A percentile compares a stretch with the other conserved stretches of the same genome.
phyloP scores from a whole-genome alignment of 1,140 invertebrate species.

The Nylanderia fulva region DNA sequence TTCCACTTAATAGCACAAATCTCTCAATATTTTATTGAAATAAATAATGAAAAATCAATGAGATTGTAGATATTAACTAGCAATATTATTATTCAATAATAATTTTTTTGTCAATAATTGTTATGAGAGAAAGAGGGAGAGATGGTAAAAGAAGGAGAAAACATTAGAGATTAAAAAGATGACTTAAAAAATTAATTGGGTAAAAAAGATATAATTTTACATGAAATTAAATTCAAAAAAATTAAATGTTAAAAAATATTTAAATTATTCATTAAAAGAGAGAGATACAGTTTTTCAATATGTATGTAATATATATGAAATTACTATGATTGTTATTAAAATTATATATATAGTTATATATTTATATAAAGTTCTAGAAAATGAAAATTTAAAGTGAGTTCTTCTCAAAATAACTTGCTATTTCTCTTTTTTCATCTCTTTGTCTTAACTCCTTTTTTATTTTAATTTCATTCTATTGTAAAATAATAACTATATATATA shows the following conservation, averaged over 20 bases:
- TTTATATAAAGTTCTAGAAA: background rate
- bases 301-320: background rate
- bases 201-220: background rate
- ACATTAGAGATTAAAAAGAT: no score
- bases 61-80: background rate
- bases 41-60: constrained; percentile 12
- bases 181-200: background rate
- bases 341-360: background rate
- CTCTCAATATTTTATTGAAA: background rate
- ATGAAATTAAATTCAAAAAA: background rate
- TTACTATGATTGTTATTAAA: background rate
- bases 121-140: background rate
- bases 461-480: no score
- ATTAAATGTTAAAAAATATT: background rate
- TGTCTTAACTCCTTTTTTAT: background rate
- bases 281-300: background rate
- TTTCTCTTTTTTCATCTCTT: background rate
- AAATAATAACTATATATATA: no score
- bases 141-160: no score
- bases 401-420: background rate
- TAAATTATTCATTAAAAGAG: background rate
- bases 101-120: background rate
- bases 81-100: background rate
- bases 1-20: background rate
- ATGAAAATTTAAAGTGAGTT: background rate